A percentile compares a stretch with the other conserved stretches of the same genome.
Evolutionary conservation across 53 echinoderm and acorn worm genomes (phyloP).

Genomic region (Mesocentrotus franciscanus): DNA sequence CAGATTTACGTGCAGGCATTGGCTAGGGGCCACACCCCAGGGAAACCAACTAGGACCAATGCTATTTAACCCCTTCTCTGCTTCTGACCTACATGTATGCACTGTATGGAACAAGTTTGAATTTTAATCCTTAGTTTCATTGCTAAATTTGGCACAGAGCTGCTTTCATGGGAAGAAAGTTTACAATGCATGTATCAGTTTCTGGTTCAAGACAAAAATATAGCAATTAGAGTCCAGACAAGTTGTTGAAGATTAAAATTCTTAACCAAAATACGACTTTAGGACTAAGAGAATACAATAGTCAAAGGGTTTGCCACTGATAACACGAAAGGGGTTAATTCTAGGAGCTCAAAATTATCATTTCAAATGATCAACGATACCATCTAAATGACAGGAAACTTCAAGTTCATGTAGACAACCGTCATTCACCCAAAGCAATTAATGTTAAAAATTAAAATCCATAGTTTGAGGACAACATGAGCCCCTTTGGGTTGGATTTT

Average conservation of each 20-base stretch:
- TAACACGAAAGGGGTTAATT: no score
- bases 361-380: background rate
- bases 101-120: background rate
- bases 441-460: background rate
- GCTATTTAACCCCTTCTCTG: background rate
- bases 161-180: background rate
- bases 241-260: no score
- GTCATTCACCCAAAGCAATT: background rate
- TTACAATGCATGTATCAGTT: background rate
- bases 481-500: background rate
- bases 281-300: no score
- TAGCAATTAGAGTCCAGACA: no score
- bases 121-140: background rate
- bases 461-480: background rate
- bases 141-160: no score
- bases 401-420: background rate
- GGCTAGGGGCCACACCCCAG: slow-evolving; percentile 9
- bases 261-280: no score
- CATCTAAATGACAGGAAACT: background rate
- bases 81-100: background rate
- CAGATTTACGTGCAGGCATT: background rate
- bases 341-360: background rate
- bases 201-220: background rate
- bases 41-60: slow-evolving; percentile 2
- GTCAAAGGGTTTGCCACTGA: background rate